Percentiles rank a stretch among this genome's conserved stretches.
These are phyloP conservation scores for Phodopus roborovskii DNA, from an alignment of 2,113 vertebrate species.

Conservation along the genomic window DNA sequence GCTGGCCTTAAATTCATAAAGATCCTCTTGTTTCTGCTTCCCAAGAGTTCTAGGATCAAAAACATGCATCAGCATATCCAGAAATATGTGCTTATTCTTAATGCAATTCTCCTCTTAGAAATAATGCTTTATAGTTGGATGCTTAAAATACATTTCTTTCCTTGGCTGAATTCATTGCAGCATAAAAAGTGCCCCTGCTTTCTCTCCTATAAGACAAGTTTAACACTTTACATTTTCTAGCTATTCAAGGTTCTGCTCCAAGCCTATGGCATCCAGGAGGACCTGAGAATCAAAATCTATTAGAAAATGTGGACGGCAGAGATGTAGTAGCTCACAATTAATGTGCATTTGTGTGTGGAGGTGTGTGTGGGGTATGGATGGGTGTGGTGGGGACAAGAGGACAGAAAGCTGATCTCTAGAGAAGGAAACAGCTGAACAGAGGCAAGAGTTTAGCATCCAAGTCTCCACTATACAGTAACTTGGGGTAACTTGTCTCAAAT, in stretches of 20 bases:
- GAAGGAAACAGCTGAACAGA: slow-evolving; percentile 18
- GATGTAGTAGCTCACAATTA: slow-evolving; percentile 19
- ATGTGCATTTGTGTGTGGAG: not conserved
- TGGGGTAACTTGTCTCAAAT: slow-evolving; percentile 11
- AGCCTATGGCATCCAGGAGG: not conserved
- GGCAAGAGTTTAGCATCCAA: not conserved
- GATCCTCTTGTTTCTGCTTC: not conserved
- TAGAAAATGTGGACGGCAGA: slow-evolving; percentile 26
- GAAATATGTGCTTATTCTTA: slow-evolving; percentile 35
- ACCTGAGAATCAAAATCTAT: not conserved
- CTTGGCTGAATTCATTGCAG: slow-evolving; percentile 47
- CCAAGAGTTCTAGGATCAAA: not conserved
- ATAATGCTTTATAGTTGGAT: slow-evolving; percentile 58
- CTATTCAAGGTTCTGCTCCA: slow-evolving; percentile 18
- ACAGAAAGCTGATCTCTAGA: not conserved
- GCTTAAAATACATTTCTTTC: slow-evolving; percentile 60
- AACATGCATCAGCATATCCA: not conserved
- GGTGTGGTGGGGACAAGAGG: not conserved
- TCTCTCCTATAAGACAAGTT: not conserved
- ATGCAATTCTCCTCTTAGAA: slow-evolving; percentile 63
- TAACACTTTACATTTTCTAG: not conserved
- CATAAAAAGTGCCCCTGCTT: slow-evolving; percentile 44
- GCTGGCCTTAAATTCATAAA: not conserved
- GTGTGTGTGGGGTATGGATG: not conserved
- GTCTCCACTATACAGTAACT: not conserved